A percentile compares a stretch with the other conserved stretches of the same genome.
These are phyloP conservation scores for Acanthiza pusilla DNA, from an alignment of 2,797 vertebrate genomes.

Conservation along the genomic window DNA sequence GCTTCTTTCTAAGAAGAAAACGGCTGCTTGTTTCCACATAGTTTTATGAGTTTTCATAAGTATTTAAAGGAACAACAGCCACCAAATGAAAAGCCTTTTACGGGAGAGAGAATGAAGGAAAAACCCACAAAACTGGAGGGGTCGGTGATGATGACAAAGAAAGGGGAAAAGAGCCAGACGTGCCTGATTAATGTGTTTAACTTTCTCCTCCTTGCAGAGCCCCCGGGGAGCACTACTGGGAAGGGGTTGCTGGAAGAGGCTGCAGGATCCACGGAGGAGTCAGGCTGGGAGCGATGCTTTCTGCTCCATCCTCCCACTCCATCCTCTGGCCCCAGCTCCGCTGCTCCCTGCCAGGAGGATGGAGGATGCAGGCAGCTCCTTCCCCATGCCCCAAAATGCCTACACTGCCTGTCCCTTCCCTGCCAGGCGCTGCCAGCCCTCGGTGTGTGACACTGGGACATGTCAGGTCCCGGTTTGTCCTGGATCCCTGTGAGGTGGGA, in stretches of 20 bases:
- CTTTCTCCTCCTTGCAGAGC: neutral
- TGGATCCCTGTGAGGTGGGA: accelerated
- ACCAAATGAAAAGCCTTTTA: neutral
- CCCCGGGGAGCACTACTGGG: neutral
- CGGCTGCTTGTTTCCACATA: neutral
- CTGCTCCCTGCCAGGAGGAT: neutral
- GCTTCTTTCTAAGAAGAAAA: constrained; percentile 7
- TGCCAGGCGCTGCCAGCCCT: neutral
- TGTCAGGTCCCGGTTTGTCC: accelerated
- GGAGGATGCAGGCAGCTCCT: neutral
- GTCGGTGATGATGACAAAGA: neutral
- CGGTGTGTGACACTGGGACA: accelerated
- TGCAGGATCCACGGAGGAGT: neutral
- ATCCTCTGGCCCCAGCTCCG: neutral
- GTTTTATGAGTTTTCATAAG: constrained; percentile 6
- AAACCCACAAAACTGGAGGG: neutral
- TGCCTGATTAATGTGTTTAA: neutral
- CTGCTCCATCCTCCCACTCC: constrained; percentile 14
- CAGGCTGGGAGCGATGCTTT: neutral
- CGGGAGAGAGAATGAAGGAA: neutral
- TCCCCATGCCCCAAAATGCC: neutral
- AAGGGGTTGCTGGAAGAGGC: neutral
- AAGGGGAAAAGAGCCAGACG: neutral
- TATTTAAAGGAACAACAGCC: constrained; percentile 15
- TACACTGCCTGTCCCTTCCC: accelerated